Evolutionary conservation across 1,140 invertebrate genomes (phyloP), one percentile per base, ranked within the genome.

Genomic region (Charaxes varanes): DNA sequence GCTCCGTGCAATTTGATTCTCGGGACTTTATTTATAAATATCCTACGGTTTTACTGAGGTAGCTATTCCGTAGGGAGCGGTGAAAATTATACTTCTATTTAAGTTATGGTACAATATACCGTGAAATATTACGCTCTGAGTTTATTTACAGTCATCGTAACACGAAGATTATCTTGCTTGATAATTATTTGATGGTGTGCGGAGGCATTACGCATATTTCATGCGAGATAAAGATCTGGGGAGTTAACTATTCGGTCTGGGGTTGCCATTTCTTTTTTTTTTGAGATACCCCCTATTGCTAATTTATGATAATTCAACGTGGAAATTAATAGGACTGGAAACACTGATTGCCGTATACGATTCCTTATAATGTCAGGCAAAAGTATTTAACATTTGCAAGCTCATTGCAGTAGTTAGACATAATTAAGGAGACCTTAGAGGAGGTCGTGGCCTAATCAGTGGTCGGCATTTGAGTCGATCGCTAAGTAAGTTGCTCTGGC

Each of bases 31-130:
- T 80, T 73, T 70, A 71, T 60, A 59, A n/a, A 60, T 60, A 59
- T 59, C 60, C 60, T 51, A 54, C 48, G 54, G 60, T 66, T 59
- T 64, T 66, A 68, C 76, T 80, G 72, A 77, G 65, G 76, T 70
- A 80, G 76, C 76, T 38, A 53, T 52, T 53, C 50, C 45, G 54
- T 59, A 53, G 49, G 33, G 21, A 35, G 41, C 58, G 45, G 50
- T 62, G 59, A 58, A 60, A 62, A 69, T 69, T 67, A 70, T 73
- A 65, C 61, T 37, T 16, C 21, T 32, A 21, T 43, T 52, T 65
- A 62, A 76, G 47, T 64, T 76, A 73, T 67, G 41, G 48, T 33
- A 58, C 56, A 48, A 51, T 62, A 64, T 51, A 37, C 41, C 47
- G 54, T 62, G 61, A 70, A 53, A 57, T 71, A 71, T 69, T 59